Conservation (phyloP, 2,113 vertebrate species). For the Cyanoliseus patagonus region DNA sequence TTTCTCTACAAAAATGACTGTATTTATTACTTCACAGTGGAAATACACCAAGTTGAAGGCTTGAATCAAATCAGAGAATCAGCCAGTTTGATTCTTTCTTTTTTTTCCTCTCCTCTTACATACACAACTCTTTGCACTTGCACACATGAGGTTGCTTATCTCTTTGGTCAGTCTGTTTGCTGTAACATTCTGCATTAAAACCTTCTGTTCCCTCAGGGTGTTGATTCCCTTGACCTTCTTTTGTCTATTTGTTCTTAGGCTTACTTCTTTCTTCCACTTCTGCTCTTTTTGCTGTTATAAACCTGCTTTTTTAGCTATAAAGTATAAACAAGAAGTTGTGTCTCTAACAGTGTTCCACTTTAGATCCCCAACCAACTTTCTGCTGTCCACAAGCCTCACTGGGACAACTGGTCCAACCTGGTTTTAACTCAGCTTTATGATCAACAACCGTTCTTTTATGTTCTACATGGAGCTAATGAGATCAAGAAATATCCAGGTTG, state of each 20-base stretch:
- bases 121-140: background rate
- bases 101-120: background rate
- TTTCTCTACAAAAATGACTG: background rate
- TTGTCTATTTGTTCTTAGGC: background rate
- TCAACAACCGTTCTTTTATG: background rate
- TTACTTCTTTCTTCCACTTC: background rate
- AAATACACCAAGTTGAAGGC: background rate
- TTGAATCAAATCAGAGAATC: background rate
- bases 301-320: background rate
- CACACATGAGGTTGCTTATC: rapidly evolving
- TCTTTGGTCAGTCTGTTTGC: background rate
- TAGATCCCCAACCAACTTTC: background rate
- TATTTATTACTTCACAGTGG: background rate
- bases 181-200: background rate
- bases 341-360: background rate
- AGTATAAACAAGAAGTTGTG: background rate
- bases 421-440: background rate
- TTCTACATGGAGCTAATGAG: too few relatives aligned
- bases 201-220: background rate
- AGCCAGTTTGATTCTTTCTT: background rate
- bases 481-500: background rate
- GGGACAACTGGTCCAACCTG: background rate
- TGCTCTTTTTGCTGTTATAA: background rate
- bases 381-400: background rate
- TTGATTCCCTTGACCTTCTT: background rate